A percentile compares a stretch with the other conserved stretches of the same genome.
Evolutionary conservation across 37 sponge, comb jelly and placozoan species (phyloP).

Genomic region (Halichondria panicea): DNA sequence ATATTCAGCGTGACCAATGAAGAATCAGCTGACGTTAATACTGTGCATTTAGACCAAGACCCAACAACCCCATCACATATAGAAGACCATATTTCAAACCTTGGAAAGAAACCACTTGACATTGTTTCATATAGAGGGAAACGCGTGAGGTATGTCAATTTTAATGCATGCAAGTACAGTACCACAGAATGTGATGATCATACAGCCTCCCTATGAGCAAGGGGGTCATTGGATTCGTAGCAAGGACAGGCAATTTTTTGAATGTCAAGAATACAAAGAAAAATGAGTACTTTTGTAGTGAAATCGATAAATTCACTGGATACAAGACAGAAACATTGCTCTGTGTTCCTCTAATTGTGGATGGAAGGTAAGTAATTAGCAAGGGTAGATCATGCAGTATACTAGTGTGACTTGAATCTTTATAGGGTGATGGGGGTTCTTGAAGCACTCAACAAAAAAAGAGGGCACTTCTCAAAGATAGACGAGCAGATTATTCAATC

Average conservation of each 20-base stretch:
- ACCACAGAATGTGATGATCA: neutral
- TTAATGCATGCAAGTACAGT: neutral
- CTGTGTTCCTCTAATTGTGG: constrained; percentile 62
- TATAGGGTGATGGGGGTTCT: constrained; percentile 63
- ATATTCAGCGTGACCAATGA: constrained; percentile 2
- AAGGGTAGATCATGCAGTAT: neutral
- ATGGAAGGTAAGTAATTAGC: constrained; percentile 25
- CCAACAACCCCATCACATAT: no score
- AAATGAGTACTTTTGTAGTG: constrained; percentile 31
- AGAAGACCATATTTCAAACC: neutral
- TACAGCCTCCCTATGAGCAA: constrained; percentile 41
- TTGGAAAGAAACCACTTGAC: neutral
- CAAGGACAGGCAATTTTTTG: constrained; percentile 29
- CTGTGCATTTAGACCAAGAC: neutral
- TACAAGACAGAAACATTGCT: constrained; percentile 50
- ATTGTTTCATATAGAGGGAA: constrained; percentile 13
- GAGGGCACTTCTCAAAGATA: constrained; percentile 30
- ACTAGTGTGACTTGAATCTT: neutral
- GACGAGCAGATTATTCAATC: constrained; percentile 12
- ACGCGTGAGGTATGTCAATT: constrained; percentile 1
- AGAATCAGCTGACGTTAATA: neutral
- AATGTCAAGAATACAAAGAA: constrained; percentile 24
- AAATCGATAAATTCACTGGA: constrained; percentile 62
- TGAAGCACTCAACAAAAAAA: constrained; percentile 64
- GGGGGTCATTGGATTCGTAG: constrained; percentile 53